These are phyloP conservation scores for Tautogolabrus adspersus DNA, from an alignment of 2,113 vertebrate genomes.

Conservation along the genomic window DNA sequence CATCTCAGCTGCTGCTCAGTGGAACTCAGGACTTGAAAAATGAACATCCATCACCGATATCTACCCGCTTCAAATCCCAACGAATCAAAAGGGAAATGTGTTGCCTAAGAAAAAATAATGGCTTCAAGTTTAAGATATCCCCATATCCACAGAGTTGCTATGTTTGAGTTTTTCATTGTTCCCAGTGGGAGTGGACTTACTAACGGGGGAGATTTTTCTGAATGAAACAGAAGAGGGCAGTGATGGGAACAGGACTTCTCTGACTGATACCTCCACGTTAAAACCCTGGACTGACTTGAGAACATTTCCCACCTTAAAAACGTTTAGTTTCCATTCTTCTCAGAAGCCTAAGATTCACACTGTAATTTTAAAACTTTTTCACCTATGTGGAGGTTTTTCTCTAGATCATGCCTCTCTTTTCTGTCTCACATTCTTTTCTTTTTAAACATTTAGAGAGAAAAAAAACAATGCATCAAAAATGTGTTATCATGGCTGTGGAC, in stretches of 20 bases:
- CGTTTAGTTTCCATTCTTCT: slow-evolving; percentile 23
- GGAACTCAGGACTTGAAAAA: slow-evolving; percentile 94
- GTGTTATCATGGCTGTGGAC: slow-evolving; percentile 71
- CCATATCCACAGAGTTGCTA: slow-evolving; percentile 65
- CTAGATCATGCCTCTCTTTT: slow-evolving; percentile 14
- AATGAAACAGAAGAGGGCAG: slow-evolving; percentile 21
- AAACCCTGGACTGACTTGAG: slow-evolving; percentile 85
- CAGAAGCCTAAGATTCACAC: slow-evolving; percentile 62
- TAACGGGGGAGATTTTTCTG: slow-evolving; percentile 1
- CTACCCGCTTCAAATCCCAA: slow-evolving; percentile 57
- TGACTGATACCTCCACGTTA: slow-evolving; percentile 73
- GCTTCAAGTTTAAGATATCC: slow-evolving; percentile 75
- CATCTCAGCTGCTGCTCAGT: slow-evolving; percentile 98
- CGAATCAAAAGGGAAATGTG: slow-evolving; percentile 56
- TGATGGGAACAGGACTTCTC: slow-evolving; percentile 48
- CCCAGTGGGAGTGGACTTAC: slow-evolving; percentile 33
- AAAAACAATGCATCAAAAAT: slow-evolving; percentile 40
- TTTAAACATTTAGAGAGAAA: slow-evolving; percentile 51
- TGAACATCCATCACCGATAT: slow-evolving; percentile 59
- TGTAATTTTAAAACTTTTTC: slow-evolving; percentile 51
- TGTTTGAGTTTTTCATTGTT: slow-evolving; percentile 21
- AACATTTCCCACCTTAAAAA: slow-evolving; percentile 64
- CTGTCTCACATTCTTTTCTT: slow-evolving; percentile 19
- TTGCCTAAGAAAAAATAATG: slow-evolving; percentile 52
- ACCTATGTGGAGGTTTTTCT: slow-evolving; percentile 27